Evolutionary conservation across 2,888 invertebrate species (phyloP).

Genomic region (Megaustenia siamemsis): DNA sequence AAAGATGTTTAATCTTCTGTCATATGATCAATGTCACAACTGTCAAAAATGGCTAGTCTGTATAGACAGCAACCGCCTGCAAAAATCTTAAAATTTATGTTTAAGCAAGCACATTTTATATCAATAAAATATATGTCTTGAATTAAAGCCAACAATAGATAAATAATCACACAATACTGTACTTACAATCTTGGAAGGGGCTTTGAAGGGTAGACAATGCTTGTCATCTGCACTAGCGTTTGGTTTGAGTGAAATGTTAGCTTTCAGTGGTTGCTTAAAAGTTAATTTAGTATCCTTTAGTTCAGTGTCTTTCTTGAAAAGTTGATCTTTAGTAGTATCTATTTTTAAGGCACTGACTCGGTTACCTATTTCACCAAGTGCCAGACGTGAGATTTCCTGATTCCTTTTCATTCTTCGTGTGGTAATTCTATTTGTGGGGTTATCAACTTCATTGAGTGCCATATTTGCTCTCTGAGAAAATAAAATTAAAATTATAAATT

Average conservation of each 20-base stretch:
- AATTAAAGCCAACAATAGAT: neutral
- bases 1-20: too few relatives aligned
- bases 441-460: neutral
- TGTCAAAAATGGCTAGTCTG: too few relatives aligned
- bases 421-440: conserved; percentile 13
- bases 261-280: too few relatives aligned
- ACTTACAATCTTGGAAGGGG: neutral
- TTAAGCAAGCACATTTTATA: neutral
- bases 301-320: conserved; percentile 69
- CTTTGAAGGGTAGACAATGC: neutral
- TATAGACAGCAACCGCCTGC: neutral
- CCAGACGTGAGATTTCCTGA: conserved; percentile 63
- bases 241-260: too few relatives aligned
- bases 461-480: conserved; percentile 19
- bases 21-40: too few relatives aligned
- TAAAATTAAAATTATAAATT: neutral
- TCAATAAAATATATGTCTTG: neutral
- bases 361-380: conserved; percentile 76
- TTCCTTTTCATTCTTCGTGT: conserved; percentile 32
- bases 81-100: too few relatives aligned
- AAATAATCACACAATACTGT: neutral
- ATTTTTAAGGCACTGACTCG: conserved; percentile 70
- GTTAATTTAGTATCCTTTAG: too few relatives aligned
- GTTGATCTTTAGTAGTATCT: conserved; percentile 63
- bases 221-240: neutral